Percentiles rank a stretch among this genome's conserved stretches.
phyloP scores from a whole-genome alignment of 2,113 vertebrate species.

The Melanotaenia duboulayi region DNA sequence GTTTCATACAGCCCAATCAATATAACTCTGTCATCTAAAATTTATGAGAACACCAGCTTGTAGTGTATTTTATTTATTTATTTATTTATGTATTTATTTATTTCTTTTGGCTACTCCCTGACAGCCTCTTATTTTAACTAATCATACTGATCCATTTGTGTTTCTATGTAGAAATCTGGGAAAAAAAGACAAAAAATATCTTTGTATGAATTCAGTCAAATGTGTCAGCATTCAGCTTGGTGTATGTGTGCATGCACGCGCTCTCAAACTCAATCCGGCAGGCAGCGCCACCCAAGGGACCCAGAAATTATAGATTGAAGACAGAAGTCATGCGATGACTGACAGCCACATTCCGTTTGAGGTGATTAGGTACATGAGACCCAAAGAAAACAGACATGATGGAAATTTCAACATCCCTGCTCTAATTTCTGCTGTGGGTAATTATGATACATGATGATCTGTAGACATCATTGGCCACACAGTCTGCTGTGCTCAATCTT shows the following conservation, averaged over 20 bases:
- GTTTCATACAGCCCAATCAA: slow-evolving; percentile 83
- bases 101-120: slow-evolving; percentile 52
- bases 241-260: neutral
- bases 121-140: slow-evolving; percentile 55
- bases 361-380: slow-evolving; percentile 79
- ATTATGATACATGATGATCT: slow-evolving; percentile 83
- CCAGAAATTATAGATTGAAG: slow-evolving; percentile 81
- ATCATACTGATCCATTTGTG: slow-evolving; percentile 34
- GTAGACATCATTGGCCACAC: slow-evolving; percentile 77
- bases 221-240: slow-evolving; percentile 2
- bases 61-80: slow-evolving; percentile 76
- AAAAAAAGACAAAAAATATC: slow-evolving; percentile 2
- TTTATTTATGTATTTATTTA: slow-evolving; percentile 68
- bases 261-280: slow-evolving; percentile 50
- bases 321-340: slow-evolving; percentile 77
- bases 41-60: slow-evolving; percentile 81
- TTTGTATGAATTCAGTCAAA: slow-evolving; percentile 22
- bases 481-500: slow-evolving; percentile 59
- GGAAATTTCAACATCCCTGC: slow-evolving; percentile 79
- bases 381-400: slow-evolving; percentile 81
- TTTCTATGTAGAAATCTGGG: slow-evolving; percentile 6
- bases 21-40: slow-evolving; percentile 83
- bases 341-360: slow-evolving; percentile 76
- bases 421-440: slow-evolving; percentile 77
- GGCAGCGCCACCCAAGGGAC: slow-evolving; percentile 63